Percentiles rank a stretch among this genome's conserved stretches.
Conservation (phyloP, 2,888 invertebrate genomes). For the Byasa hedistus region DNA sequence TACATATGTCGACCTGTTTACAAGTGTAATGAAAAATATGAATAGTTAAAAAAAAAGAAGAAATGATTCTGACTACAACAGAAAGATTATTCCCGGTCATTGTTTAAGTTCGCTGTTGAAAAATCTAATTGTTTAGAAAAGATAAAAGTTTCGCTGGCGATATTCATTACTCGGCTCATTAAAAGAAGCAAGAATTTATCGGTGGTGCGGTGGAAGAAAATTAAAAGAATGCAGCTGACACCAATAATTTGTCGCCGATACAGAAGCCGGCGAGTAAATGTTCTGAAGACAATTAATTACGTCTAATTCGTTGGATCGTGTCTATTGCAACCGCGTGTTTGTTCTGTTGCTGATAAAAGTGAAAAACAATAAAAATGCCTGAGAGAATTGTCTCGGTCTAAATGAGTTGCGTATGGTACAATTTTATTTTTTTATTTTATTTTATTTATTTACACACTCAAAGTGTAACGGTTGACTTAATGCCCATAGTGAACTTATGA, state of each 20-base stretch:
- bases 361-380: slow-evolving; percentile 46
- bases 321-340: slow-evolving; percentile 38
- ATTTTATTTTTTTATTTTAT: neutral
- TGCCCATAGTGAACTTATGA: too few species aligned
- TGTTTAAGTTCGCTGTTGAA: too few species aligned
- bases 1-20: too few species aligned
- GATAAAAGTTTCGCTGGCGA: neutral
- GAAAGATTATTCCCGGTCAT: too few species aligned
- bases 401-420: slow-evolving; percentile 31
- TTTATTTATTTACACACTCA: neutral
- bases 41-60: too few species aligned
- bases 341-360: slow-evolving; percentile 38
- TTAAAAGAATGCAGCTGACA: slow-evolving; percentile 49
- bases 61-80: too few species aligned
- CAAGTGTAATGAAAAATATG: too few species aligned
- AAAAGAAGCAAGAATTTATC: slow-evolving; percentile 11
- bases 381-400: slow-evolving; percentile 42
- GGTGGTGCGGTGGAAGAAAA: slow-evolving; percentile 23
- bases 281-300: slow-evolving; percentile 50
- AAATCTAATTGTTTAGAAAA: neutral
- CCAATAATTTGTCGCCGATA: slow-evolving; percentile 50
- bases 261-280: slow-evolving; percentile 44
- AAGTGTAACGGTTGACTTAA: too few species aligned
- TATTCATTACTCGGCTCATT: slow-evolving; percentile 6
- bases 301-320: slow-evolving; percentile 43